Percentiles rank a stretch among this genome's conserved stretches.
Evolutionary conservation across 1,140 invertebrate genomes (phyloP).

Genomic region (Caenorhabditis brenneri): DNA sequence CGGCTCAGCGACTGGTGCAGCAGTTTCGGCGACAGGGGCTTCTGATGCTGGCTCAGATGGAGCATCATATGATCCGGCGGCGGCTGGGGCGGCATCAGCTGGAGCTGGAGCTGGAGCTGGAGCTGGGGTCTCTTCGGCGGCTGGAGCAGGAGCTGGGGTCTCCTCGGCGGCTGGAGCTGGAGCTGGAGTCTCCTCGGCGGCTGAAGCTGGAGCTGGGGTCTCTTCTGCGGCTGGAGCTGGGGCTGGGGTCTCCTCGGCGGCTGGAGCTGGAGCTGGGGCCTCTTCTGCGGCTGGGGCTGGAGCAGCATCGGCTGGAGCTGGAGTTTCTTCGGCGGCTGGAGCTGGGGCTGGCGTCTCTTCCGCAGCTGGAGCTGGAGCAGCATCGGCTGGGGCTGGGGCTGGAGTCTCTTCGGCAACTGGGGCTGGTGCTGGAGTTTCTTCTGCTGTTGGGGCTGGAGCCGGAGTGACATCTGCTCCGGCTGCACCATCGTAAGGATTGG

Average conservation of each 20-base stretch:
- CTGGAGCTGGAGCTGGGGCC: background rate
- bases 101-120: background rate
- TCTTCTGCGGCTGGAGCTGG: background rate
- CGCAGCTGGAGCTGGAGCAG: background rate
- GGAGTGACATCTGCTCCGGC: background rate
- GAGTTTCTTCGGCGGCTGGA: background rate
- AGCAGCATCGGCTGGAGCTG: too few species aligned
- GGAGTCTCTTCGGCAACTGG: slow-evolving; percentile 23
- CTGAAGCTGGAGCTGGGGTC: background rate
- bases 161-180: background rate
- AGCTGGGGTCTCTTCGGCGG: background rate
- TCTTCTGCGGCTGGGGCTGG: background rate
- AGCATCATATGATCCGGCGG: background rate
- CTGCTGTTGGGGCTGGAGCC: background rate
- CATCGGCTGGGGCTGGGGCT: background rate
- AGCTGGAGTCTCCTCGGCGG: background rate
- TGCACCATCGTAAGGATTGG: background rate
- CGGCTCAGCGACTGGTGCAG: too few species aligned
- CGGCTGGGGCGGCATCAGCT: background rate
- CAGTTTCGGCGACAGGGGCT: background rate
- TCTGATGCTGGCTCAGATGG: background rate
- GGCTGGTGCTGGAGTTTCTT: slow-evolving; percentile 22
- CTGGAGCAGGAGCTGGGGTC: background rate
- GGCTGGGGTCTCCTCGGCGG: background rate
- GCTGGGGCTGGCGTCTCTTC: background rate